Base-by-base conservation (phyloP, 2,888 invertebrate species). In the Andrena praecox region DNA sequence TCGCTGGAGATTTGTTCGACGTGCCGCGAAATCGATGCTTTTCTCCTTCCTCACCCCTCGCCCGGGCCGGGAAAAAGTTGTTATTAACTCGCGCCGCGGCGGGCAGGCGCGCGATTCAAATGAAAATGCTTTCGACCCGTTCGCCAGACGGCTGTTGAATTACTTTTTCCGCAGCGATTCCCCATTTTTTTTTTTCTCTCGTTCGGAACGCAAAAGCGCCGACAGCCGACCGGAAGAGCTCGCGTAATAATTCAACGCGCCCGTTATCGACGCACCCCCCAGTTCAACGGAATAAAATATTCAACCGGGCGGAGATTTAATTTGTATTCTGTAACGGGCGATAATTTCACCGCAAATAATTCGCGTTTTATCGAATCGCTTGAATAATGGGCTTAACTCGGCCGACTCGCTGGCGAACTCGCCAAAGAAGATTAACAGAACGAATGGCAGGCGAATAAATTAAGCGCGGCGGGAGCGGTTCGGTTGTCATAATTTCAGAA, bases 1-100 rank as follows among this genome's bases (percentile, higher is more conserved):
- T 83, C 52, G 62, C 42, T 27, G 29, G 60, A 68, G 70, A 87
- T 82, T 86, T 79, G 81, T 77, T 71, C 67, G 35, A 20, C 66
- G 29, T 33, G 24, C 77, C 50, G 62, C 59, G 66, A 62, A 74
- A 72, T 67, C 72, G 60, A 29, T 56, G 50, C 54, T 20, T 52
- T 56, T 20, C 31, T 63, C 27, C n/a, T 27, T 1, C 56, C 56
- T 27, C 27, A 1, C 24, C 24, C 24, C 8, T 27, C 52, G 29
- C 50, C 31, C 48, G 1, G 6, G 7, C 33, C 6, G 12, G 8
- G 42, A 56, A 68, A 60, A 33, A 76, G 29, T 63, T 50, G n/a
- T 54, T 62, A 60, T 60, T 42, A 71, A 56, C 52, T 27, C 20
- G 52, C 27, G 4, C 7, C 29, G 29, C n/a, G 27, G 29, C 60